Evolutionary conservation across 1,140 invertebrate species (phyloP), one percentile per base, ranked within the genome.

Genomic region (Dinoponera quadriceps): DNA sequence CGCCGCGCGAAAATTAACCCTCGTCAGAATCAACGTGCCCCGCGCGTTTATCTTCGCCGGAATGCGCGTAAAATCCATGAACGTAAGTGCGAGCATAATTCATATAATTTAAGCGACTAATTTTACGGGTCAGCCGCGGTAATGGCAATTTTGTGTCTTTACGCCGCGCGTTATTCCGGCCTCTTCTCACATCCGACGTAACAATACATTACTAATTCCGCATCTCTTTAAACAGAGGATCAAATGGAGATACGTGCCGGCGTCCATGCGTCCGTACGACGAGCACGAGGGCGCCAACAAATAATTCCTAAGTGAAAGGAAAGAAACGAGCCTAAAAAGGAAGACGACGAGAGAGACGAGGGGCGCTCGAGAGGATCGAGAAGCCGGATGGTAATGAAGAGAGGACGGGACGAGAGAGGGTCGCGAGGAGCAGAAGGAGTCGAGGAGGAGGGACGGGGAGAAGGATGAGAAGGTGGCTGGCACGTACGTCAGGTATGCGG

Each of bases 401-500:
- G 33, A 71, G 60, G 38, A 77, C 29, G 72, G 62, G 44, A 57
- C 9, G 27, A 20, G 48, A 84, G 29, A 20, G 16, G 69, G 54
- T n/a, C n/a, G 29, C 9, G 29, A 66, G 27, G 38, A 20, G 59
- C 14, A 72, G 29, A 33, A 68, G 33, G 20, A 68, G 27, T 0
- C 11, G 60, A 51, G 22, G 20, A 22, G 57, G 49, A 13, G 63
- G n/a, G 49, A n/a, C 29, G 54, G 33, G 16, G 69, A 55, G 55
- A 14, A 57, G 60, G 62, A 81, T 44, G 66, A 22, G 80, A 83
- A 78, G 83, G 72, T 72, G 84, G 77, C 71, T 78, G 84, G 90
- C 77, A 90, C 83, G 86, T 90, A 91, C 86, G 84, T 85, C 69
- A 88, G 87, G 91, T 92, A 93, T 93, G 91, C 90, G 91, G 91